Conservation (phyloP, 1,140 invertebrate genomes). For the Lordiphosa collinella region DNA sequence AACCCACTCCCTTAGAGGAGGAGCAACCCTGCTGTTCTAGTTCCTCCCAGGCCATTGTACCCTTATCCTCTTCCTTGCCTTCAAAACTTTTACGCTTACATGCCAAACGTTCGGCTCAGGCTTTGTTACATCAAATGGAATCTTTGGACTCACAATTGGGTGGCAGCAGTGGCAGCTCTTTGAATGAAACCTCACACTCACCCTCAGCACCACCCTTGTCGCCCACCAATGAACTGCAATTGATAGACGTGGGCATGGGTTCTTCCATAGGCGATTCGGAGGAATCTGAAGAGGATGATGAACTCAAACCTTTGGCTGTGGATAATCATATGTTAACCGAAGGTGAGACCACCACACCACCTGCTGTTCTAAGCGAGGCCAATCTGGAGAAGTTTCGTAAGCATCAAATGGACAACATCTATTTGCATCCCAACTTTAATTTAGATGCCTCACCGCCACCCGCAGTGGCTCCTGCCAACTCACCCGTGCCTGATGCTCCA, state of each 20-base stretch:
- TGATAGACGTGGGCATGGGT: slow-evolving; percentile 72
- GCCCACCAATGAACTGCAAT: slow-evolving; percentile 44
- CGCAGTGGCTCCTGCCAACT: slow-evolving; percentile 53
- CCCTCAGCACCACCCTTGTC: slow-evolving; percentile 60
- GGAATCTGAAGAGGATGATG: slow-evolving; percentile 76
- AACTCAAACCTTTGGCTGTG: slow-evolving; percentile 72
- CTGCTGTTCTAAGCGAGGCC: slow-evolving; percentile 61
- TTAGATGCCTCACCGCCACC: slow-evolving; percentile 60
- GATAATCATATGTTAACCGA: slow-evolving; percentile 73
- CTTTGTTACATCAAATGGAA: slow-evolving; percentile 57
- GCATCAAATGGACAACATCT: slow-evolving; percentile 73
- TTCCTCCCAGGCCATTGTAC: slow-evolving; percentile 65
- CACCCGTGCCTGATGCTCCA: slow-evolving; percentile 59
- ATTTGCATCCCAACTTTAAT: slow-evolving; percentile 71
- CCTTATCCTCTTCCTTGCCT: slow-evolving; percentile 66
- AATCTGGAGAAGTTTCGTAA: slow-evolving; percentile 71
- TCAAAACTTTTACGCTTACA: slow-evolving; percentile 66
- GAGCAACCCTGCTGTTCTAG: slow-evolving; percentile 52
- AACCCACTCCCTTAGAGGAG: background rate
- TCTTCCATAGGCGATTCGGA: slow-evolving; percentile 73
- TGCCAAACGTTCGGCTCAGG: slow-evolving; percentile 66
- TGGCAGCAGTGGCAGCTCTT: slow-evolving; percentile 43
- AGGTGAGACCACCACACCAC: slow-evolving; percentile 28
- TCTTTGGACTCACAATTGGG: slow-evolving; percentile 70
- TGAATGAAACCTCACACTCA: slow-evolving; percentile 13